A percentile compares a stretch with the other conserved stretches of the same genome.
phyloP scores from a whole-genome alignment of 2,113 vertebrate species.

The Prinia subflava region DNA sequence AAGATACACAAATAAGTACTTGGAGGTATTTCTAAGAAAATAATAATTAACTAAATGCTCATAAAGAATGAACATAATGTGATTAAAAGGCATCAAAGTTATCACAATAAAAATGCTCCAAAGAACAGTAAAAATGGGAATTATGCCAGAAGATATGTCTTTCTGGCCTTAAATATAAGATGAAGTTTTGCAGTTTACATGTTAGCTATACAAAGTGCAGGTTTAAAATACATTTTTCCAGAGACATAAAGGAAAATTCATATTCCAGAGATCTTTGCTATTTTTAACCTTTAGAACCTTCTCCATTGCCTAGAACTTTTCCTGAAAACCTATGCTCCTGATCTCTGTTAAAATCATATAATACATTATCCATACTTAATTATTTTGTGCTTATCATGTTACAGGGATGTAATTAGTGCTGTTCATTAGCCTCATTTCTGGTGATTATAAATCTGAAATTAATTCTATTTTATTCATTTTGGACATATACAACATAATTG shows the following conservation, averaged over 20 bases:
- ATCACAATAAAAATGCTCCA: neutral
- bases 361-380: neutral
- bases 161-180: neutral
- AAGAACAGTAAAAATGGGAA: neutral
- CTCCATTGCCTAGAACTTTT: neutral
- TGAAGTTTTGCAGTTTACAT: neutral
- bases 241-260: neutral
- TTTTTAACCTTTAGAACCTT: neutral
- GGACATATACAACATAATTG: neutral
- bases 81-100: neutral
- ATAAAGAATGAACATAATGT: neutral
- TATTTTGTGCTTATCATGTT: neutral
- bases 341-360: neutral
- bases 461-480: conserved; percentile 16
- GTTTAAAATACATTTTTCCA: neutral
- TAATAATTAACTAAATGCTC: neutral
- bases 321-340: neutral
- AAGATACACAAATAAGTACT: neutral
- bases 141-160: neutral
- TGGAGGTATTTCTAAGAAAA: neutral
- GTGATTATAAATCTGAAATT: conserved; percentile 9
- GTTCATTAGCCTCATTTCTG: conserved; percentile 17
- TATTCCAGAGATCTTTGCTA: neutral
- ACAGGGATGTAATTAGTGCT: neutral
- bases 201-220: neutral